These are phyloP conservation scores for Escarpia spicata DNA, from an alignment of 2,888 invertebrate species.

Conservation along the genomic window DNA sequence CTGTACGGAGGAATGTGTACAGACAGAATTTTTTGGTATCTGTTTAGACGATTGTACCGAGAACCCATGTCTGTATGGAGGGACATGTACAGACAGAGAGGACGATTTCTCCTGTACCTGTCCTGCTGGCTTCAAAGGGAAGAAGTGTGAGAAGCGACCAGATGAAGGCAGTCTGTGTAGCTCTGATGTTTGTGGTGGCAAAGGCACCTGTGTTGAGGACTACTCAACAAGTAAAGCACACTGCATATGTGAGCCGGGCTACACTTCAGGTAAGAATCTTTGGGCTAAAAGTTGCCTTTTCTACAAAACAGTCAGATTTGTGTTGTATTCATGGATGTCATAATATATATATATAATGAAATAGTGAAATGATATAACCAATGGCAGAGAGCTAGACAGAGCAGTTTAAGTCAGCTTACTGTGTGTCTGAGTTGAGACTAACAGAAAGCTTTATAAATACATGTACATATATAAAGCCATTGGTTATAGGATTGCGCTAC, in stretches of 20 bases:
- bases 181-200: background rate
- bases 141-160: background rate
- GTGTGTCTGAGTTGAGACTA: no score
- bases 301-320: background rate
- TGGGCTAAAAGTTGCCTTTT: background rate
- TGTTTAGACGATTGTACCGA: background rate
- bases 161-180: background rate
- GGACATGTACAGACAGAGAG: background rate
- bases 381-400: no score
- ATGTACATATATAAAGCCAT: no score
- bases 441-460: no score
- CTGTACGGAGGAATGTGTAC: background rate
- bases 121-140: background rate
- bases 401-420: no score
- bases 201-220: background rate
- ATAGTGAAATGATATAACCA: no score
- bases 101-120: background rate
- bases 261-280: background rate
- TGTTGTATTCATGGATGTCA: no score
- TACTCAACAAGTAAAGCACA: background rate
- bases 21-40: background rate
- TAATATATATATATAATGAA: no score
- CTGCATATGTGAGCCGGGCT: background rate
- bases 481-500: no score
- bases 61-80: background rate